Evolutionary conservation across 2,113 vertebrate genomes (phyloP), one percentile per base, ranked within the genome.

Genomic region (Eolophus roseicapilla): DNA sequence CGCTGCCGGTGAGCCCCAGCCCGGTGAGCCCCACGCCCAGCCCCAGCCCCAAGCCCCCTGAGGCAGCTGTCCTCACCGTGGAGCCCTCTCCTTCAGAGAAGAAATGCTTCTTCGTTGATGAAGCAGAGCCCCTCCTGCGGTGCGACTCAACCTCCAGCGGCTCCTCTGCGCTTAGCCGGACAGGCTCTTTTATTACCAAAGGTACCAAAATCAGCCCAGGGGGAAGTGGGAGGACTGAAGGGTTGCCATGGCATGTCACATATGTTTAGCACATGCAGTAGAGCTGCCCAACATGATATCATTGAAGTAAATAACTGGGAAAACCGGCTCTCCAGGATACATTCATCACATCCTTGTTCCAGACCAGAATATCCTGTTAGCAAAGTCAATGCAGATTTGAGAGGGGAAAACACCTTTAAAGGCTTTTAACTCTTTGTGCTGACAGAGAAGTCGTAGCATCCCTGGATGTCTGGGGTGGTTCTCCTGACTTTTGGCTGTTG

Each of bases 111-210:
- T 99, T 99, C 25, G 97, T 98, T 1, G 99, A 99, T 1, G 99
- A 99, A 95, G 99, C 99, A 0, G 99, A 99, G 95, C 99, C 99
- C 2, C 98, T 99, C 67, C 98, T 99, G 69, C 99, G 99, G 87
- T 99, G 99, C 9, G 99, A 99, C 98, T 99, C 99, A 71, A 99
- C 99, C 39, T 99, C 99, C 95, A 99, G 99, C 20, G 99, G 99
- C 90, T 99, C 99, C 96, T 99, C 99, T 0, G 99, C 98, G 18
- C 98, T 99, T 86, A 99, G 99, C 97, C 98, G 99, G 92, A 99
- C 98, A 0, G 99, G 99, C 89, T 99, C 99, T 92, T 99, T 99
- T 96, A 99, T 99, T 98, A 99, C 99, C 99, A 99, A 99, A 99
- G 99, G 99, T 99, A 97, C 49, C 27, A 9, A 47, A 33, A 8